Base-by-base conservation (phyloP, 1,140 invertebrate genomes). In the Lepidurus packardi region DNA sequence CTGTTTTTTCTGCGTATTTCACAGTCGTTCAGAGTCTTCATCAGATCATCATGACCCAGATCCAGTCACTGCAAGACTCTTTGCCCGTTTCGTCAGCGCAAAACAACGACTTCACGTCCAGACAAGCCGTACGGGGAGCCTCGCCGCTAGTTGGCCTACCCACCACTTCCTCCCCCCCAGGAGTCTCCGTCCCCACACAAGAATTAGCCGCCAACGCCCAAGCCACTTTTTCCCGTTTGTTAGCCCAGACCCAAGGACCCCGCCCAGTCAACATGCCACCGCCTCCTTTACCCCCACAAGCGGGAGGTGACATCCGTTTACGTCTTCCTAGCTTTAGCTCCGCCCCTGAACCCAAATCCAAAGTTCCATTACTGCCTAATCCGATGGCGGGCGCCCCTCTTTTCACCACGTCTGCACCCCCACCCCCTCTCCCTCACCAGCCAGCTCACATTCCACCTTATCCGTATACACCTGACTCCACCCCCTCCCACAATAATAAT, bases 1-100 rank as follows among this genome's bases (percentile, higher is more conserved):
- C n/a, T 47, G 21, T 73, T 81, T 77, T 78, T 78, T 74, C 78
- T 84, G 82, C 34, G 9, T 24, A n/a, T 77, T 79, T 13, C 13
- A 7, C 82, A 87, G 86, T 87, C 83, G 86, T 86, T 34, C 85
- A 87, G 80, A 87, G 85, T 81, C 83, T 87, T n/a, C 86, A 87
- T 81, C 86, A 85, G 78, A 87, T 87, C 65, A 87, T 87, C 77
- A 81, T 84, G 77, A 83, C 84, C 43, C 85, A 86, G 80, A 85
- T 86, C 47, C 83, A 84, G 76, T 82, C 81, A 75, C 80, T 85
- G 8, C 83, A 84, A 78, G 82, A 81, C 80, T 73, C 78, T 73
- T 24, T 77, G 73, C 79, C 65, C 77, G 79, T 78, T 44, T 43
- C 78, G 11, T 43, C 25, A 74, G 74, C 76, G 45, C 45, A 44